Conservation (phyloP, 1,140 invertebrate genomes). For the Hylaeus anthracinus region DNA sequence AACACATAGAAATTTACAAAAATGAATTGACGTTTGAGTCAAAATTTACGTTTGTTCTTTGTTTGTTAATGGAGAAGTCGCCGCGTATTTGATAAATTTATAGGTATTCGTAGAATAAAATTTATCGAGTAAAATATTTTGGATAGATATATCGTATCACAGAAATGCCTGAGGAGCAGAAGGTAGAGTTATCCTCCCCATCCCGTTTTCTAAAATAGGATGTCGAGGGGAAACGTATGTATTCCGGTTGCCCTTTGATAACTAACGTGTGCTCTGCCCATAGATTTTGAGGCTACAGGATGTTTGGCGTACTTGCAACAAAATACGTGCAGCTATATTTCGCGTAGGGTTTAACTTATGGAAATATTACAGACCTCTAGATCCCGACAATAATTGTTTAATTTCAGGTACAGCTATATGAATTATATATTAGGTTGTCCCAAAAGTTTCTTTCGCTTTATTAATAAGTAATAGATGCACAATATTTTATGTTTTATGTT, state of each 20-base stretch:
- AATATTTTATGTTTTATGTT: too few relatives aligned
- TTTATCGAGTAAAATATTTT: neutral
- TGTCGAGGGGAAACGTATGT: neutral
- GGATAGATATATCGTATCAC: neutral
- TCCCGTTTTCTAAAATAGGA: slow-evolving; percentile 20
- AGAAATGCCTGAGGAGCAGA: slow-evolving; percentile 53
- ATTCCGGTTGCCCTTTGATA: neutral
- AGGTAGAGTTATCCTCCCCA: slow-evolving; percentile 30
- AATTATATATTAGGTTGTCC: neutral
- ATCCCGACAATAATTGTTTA: slow-evolving; percentile 84
- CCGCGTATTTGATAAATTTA: neutral
- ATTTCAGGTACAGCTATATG: slow-evolving; percentile 83
- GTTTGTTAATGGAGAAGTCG: neutral
- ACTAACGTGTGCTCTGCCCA: neutral
- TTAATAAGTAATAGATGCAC: too few relatives aligned
- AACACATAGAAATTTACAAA: too few relatives aligned
- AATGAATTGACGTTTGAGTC: neutral
- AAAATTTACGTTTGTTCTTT: neutral
- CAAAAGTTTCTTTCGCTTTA: too few relatives aligned
- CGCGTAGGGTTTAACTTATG: slow-evolving; percentile 86
- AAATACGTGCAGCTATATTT: slow-evolving; percentile 86
- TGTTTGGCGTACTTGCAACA: slow-evolving; percentile 88
- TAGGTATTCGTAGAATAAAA: neutral
- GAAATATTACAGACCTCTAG: slow-evolving; percentile 85
- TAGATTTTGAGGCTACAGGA: slow-evolving; percentile 76